Percentiles rank a stretch among this genome's conserved stretches.
These are phyloP conservation scores for Sporophila hypoxantha DNA, from an alignment of 2,113 vertebrate genomes.

Conservation along the genomic window DNA sequence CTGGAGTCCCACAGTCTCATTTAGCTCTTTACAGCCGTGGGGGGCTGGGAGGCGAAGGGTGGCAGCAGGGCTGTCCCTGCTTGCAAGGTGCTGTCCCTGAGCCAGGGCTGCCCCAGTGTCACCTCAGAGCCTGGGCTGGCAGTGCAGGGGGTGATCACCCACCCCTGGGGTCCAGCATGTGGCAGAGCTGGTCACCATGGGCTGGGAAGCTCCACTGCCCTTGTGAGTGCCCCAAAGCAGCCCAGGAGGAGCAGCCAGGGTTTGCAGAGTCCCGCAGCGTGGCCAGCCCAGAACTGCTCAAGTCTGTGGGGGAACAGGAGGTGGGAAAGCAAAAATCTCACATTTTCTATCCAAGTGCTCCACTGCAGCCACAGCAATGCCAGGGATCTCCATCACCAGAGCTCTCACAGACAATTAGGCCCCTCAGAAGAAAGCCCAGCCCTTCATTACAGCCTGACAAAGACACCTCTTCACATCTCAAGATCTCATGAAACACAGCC, in stretches of 20 bases:
- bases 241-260: not conserved
- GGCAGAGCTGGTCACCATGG: not conserved
- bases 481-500: not conserved
- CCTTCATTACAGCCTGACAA: not conserved
- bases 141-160: not conserved
- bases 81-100: not conserved
- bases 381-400: not conserved
- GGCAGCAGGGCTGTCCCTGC: not conserved
- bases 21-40: rapidly evolving
- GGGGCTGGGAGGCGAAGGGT: not conserved
- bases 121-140: not conserved
- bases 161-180: too few relatives aligned
- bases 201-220: not conserved
- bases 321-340: not conserved
- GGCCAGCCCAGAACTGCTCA: not conserved
- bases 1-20: too few relatives aligned
- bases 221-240: not conserved
- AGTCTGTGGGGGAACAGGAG: too few relatives aligned
- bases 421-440: not conserved
- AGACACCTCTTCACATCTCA: not conserved
- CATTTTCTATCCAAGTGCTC: not conserved
- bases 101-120: not conserved
- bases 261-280: rapidly evolving
- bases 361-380: rapidly evolving
- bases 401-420: not conserved